Evolutionary conservation across 2,113 vertebrate genomes (phyloP).

Genomic region (Psilopogon haemacephalus): DNA sequence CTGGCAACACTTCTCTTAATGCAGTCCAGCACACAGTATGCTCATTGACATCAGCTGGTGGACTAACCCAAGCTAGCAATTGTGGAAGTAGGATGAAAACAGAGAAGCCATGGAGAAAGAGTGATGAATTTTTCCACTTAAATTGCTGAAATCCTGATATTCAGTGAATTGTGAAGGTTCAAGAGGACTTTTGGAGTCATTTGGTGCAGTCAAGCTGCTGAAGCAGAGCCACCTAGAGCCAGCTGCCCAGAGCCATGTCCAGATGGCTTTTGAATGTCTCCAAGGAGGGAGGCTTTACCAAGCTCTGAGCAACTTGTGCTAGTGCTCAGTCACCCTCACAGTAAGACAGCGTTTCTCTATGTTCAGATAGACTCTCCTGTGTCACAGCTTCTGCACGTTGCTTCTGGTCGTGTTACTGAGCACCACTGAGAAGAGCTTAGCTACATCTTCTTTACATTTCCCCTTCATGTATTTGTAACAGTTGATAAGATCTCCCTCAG

Average conservation of each 20-base stretch:
- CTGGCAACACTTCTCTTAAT: no score
- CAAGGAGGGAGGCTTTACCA: neutral
- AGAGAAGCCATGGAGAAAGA: neutral
- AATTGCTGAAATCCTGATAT: neutral
- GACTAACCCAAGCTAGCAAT: neutral
- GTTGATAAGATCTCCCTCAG: neutral
- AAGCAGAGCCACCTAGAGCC: no score
- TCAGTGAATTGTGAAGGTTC: neutral
- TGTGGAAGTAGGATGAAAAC: neutral
- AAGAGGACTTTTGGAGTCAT: neutral
- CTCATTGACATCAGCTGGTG: neutral
- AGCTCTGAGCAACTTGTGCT: neutral
- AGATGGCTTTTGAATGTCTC: neutral
- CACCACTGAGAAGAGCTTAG: no score
- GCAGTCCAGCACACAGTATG: no score
- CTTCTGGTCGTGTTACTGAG: no score
- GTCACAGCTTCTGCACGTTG: no score
- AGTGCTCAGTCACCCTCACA: no score
- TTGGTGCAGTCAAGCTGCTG: neutral
- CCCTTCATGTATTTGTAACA: neutral
- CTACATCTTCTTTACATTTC: neutral
- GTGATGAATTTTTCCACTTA: neutral
- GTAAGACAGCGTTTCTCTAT: no score
- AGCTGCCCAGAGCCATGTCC: no score
- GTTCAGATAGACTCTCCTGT: no score